Percentiles rank a stretch among this genome's conserved stretches.
These are phyloP conservation scores for Drosophila quadrilineata DNA, from an alignment of 1,140 invertebrate species.

Conservation along the genomic window DNA sequence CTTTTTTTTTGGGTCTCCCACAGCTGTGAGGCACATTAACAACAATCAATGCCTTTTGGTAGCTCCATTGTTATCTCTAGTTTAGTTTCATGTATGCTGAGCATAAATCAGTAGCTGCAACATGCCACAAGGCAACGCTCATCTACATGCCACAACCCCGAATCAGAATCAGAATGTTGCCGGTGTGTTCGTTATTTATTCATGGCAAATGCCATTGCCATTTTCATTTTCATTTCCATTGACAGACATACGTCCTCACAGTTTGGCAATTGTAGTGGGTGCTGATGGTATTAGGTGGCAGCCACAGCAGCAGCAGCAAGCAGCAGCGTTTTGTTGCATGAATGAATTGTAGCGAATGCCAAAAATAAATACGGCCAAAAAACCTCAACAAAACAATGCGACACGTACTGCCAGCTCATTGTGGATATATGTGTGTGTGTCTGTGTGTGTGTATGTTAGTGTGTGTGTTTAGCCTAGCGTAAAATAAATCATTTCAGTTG, in stretches of 20 bases:
- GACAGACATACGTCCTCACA: not conserved
- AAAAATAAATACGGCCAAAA: conserved; percentile 60
- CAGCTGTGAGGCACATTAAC: conserved; percentile 59
- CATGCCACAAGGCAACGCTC: conserved; percentile 37
- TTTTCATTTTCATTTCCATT: not conserved
- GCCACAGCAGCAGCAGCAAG: no score
- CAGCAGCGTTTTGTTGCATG: conserved; percentile 54
- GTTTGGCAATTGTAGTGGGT: conserved; percentile 1
- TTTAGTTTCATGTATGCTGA: conserved; percentile 66
- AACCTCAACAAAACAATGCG: conserved; percentile 68
- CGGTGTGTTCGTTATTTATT: conserved; percentile 66
- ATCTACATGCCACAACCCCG: conserved; percentile 2
- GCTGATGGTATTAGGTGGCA: conserved; percentile 44
- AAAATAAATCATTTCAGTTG: conserved; percentile 78
- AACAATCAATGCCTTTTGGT: conserved; percentile 61
- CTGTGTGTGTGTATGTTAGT: conserved; percentile 18
- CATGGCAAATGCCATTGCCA: conserved; percentile 51
- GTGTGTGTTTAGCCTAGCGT: conserved; percentile 68
- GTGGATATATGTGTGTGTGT: no score
- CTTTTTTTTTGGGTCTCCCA: no score
- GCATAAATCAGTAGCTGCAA: conserved; percentile 78
- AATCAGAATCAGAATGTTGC: no score
- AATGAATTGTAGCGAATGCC: conserved; percentile 51
- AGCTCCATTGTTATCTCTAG: conserved; percentile 39
- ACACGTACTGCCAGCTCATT: conserved; percentile 57